Evolutionary conservation across 2,888 invertebrate genomes (phyloP), one percentile per base, ranked within the genome.

Genomic region (Amblyjoppa proteus): DNA sequence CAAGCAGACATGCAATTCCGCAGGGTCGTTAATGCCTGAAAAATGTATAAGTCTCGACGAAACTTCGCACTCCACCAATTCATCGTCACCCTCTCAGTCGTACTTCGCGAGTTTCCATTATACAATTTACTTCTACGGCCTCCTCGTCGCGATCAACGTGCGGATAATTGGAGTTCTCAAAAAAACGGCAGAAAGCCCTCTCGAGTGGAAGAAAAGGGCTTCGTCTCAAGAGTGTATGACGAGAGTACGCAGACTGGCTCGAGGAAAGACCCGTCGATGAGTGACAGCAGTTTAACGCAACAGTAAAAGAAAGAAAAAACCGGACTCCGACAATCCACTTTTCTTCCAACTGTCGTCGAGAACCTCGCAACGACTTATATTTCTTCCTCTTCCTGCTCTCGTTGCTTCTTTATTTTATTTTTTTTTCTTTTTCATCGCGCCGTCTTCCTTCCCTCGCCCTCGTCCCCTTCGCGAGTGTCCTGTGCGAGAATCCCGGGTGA

Each of bases 301-400:
- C 77, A 66, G 49, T 61, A 45, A 66, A 68, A 70, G 69, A 53
- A 49, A 49, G 20, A 49, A 45, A 13, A 49, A 49, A 49, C 45
- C 45, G 45, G 45, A 79, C n/a, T 20, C 61, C 66, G 81, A 78
- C 81, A 85, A 82, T 82, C 82, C 76, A 79, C 82, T 85, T 82
- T 79, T 79, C 79, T 75, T 79, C 78, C 82, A 85, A 85, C 85
- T 85, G 85, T 85, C 85, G 71, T 82, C 82, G 49, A 78, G 64
- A 64, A 25, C 71, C 38, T 53, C 76, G 71, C 81, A 53, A 73
- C 25, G 45, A 69, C 68, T 80, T 74, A 76, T 64, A 69, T 79
- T 38, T 66, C 70, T 79, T 61, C 49, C 41, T 74, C 28, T 75
- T 78, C 38, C 70, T 58, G 51, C 58, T 58, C 73, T 74, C 58